Percentiles rank a stretch among this genome's conserved stretches.
phyloP scores from a whole-genome alignment of 2,888 invertebrate species.

The Megastigmus dorsalis region DNA sequence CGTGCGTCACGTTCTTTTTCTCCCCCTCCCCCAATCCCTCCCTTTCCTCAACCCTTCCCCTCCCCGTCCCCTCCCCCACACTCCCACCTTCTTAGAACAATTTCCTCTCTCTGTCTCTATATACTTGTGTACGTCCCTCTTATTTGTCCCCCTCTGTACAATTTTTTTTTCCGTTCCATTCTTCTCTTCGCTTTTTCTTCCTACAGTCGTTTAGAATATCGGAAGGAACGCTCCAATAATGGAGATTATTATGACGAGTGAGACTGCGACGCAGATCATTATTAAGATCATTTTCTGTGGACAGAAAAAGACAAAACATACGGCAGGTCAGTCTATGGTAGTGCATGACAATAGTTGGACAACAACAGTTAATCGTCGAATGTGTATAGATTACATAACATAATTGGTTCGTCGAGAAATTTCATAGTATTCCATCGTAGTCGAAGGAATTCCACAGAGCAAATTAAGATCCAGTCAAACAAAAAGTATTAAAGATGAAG shows the following conservation, averaged over 20 bases:
- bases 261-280: slow-evolving; percentile 72
- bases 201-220: slow-evolving; percentile 64
- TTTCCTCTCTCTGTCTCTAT: neutral
- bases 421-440: too few relatives aligned
- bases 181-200: slow-evolving; percentile 45
- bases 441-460: too few relatives aligned
- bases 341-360: too few relatives aligned
- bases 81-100: slow-evolving; percentile 12
- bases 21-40: slow-evolving; percentile 3
- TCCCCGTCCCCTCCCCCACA: neutral
- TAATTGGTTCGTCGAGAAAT: neutral
- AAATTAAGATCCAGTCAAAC: too few relatives aligned
- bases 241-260: slow-evolving; percentile 71
- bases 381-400: too few relatives aligned
- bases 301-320: slow-evolving; percentile 55
- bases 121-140: neutral
- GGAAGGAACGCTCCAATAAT: slow-evolving; percentile 69
- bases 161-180: slow-evolving; percentile 40
- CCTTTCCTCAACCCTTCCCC: neutral
- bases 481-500: too few relatives aligned
- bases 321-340: slow-evolving; percentile 46
- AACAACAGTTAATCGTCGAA: slow-evolving; percentile 28
- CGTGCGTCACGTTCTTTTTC: slow-evolving; percentile 46
- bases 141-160: neutral
- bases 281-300: slow-evolving; percentile 74